Evolutionary conservation across 2,888 invertebrate genomes (phyloP).

Genomic region (Graphium colonna): DNA sequence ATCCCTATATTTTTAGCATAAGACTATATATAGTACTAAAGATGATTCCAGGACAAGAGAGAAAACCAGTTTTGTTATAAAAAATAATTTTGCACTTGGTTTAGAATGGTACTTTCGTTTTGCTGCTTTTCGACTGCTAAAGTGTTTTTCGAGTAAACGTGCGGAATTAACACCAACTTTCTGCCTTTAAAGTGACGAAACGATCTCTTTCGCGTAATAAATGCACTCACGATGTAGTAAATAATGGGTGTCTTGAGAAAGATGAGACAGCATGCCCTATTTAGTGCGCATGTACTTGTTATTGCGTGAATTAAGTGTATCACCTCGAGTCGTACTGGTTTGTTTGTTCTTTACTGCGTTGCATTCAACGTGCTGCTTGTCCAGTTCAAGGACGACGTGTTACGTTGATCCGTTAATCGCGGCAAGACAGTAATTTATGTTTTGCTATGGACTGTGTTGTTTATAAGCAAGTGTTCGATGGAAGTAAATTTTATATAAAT

Average conservation of each 20-base stretch:
- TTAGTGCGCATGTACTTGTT: constrained; percentile 34
- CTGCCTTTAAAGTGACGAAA: constrained; percentile 5
- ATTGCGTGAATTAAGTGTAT: constrained; percentile 28
- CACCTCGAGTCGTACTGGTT: constrained; percentile 21
- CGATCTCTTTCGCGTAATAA: constrained; percentile 9
- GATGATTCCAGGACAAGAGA: no score
- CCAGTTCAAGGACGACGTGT: constrained; percentile 61
- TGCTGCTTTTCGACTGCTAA: background rate
- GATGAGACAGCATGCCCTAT: constrained; percentile 37
- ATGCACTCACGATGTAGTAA: constrained; percentile 6
- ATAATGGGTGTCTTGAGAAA: constrained; percentile 27
- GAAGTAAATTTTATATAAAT: no score
- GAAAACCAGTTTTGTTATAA: no score
- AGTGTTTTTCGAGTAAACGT: constrained; percentile 5
- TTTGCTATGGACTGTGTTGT: no score
- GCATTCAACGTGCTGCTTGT: constrained; percentile 39
- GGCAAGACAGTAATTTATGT: constrained; percentile 22
- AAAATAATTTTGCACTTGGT: no score
- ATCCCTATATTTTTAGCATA: no score
- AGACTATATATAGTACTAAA: no score
- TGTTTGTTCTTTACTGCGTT: constrained; percentile 25
- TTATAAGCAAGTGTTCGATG: no score
- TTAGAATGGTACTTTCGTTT: no score
- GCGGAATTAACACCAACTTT: background rate
- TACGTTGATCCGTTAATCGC: constrained; percentile 40